phyloP scores from a whole-genome alignment of 2,888 invertebrate genomes.

The Dryomyza anilis region DNA sequence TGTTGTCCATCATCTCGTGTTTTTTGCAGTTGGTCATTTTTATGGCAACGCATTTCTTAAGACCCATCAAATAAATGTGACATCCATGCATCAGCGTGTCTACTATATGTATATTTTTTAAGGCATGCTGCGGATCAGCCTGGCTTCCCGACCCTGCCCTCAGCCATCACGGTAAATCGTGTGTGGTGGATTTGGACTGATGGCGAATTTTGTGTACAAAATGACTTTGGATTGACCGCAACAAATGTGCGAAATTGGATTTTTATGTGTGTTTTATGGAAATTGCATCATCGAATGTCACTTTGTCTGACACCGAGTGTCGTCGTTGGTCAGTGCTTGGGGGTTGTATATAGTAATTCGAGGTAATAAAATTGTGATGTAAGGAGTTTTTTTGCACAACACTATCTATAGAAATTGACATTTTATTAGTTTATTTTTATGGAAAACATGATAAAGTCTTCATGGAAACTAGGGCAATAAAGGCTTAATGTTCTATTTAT shows the following conservation, averaged over 20 bases:
- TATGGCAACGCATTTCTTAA: constrained; percentile 34
- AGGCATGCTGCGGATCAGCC: no score
- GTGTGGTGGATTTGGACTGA: not conserved
- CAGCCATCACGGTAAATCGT: not conserved
- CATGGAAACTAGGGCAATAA: no score
- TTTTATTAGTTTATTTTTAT: no score
- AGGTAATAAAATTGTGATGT: not conserved
- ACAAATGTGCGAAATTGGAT: constrained; percentile 55
- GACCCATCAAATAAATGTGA: constrained; percentile 46
- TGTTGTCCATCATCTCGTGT: not conserved
- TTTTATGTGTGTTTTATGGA: constrained; percentile 57
- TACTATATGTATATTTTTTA: no score
- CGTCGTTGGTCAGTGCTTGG: not conserved
- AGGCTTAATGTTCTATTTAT: no score
- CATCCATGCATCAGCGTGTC: constrained; percentile 26
- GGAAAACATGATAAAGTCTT: no score
- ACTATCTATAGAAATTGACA: no score
- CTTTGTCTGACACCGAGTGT: constrained; percentile 26
- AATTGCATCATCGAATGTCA: constrained; percentile 47
- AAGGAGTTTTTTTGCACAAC: no score
- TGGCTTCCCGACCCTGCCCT: not conserved
- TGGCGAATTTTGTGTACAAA: constrained; percentile 19
- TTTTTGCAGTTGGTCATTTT: not conserved
- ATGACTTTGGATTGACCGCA: constrained; percentile 43
- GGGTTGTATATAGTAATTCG: no score